Conservation (phyloP, 1,140 invertebrate genomes). For the Hycleus cichorii region DNA sequence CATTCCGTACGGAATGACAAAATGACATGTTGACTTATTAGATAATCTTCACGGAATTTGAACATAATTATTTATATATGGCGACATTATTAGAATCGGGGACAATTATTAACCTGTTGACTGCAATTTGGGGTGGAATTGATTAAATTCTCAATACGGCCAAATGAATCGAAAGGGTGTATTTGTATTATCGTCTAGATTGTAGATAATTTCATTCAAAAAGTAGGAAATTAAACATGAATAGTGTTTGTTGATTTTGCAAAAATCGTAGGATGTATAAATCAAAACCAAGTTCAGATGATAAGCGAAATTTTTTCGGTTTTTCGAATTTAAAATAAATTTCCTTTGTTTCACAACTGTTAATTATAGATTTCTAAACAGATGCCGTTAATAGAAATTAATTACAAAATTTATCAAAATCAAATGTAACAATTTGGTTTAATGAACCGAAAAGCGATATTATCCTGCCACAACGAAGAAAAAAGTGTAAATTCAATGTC, state of each 20-base stretch:
- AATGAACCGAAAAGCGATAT: not conserved
- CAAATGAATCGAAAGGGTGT: not conserved
- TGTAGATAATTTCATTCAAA: constrained; percentile 6
- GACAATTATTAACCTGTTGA: constrained; percentile 20
- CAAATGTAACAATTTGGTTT: constrained; percentile 3
- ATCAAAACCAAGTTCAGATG: not conserved
- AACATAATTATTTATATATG: constrained; percentile 28
- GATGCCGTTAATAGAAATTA: not conserved
- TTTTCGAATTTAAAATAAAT: not conserved
- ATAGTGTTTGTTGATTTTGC: not conserved
- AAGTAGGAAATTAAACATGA: not conserved
- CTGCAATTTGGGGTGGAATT: not conserved
- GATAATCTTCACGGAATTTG: constrained; percentile 28
- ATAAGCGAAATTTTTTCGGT: not conserved
- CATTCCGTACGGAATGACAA: constrained; percentile 20
- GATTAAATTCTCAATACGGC: not conserved
- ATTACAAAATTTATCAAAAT: not conserved
- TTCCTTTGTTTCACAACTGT: too few species aligned
- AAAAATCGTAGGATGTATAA: not conserved
- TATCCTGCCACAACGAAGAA: too few species aligned
- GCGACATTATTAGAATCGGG: constrained; percentile 5
- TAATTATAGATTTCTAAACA: not conserved
- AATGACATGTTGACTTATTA: constrained; percentile 32
- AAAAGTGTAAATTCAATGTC: too few species aligned
- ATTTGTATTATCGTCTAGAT: too few species aligned